Evolutionary conservation across 2,797 vertebrate species (phyloP).

Genomic region (Aulostomus chinensis): DNA sequence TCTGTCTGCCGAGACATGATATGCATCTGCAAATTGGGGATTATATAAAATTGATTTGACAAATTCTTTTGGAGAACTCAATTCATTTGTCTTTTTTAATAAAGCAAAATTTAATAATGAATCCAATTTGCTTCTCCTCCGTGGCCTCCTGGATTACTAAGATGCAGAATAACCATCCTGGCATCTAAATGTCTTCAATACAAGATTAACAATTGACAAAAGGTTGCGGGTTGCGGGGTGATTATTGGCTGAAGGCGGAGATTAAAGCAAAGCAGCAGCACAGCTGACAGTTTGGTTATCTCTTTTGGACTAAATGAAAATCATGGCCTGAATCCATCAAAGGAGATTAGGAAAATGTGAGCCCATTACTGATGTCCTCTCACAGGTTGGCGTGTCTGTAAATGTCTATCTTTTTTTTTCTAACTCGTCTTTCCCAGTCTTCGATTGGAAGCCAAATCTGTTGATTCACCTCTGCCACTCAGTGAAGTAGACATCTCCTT

Average conservation of each 20-base stretch:
- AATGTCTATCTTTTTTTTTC: conserved; percentile 42
- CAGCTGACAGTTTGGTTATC: conserved; percentile 93
- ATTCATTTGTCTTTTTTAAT: conserved; percentile 88
- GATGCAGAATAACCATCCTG: conserved; percentile 81
- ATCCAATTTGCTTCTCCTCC: conserved; percentile 83
- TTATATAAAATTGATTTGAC: conserved; percentile 68
- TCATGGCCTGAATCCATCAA: conserved; percentile 95
- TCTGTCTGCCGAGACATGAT: conserved; percentile 37
- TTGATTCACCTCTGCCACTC: conserved; percentile 69
- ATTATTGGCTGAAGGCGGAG: conserved; percentile 91
- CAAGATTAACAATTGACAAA: conserved; percentile 85
- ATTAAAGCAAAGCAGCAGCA: conserved; percentile 90
- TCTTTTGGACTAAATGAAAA: conserved; percentile 94
- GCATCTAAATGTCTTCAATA: conserved; percentile 84
- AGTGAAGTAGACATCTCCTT: conserved; percentile 44
- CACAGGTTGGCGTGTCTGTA: conserved; percentile 70
- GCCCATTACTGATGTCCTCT: conserved; percentile 90
- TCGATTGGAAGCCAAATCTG: conserved; percentile 67
- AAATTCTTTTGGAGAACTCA: conserved; percentile 85
- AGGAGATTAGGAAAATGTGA: conserved; percentile 92
- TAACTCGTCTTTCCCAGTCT: conserved; percentile 29
- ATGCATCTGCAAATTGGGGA: conserved; percentile 44
- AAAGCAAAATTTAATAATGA: conserved; percentile 87
- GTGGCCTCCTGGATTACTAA: conserved; percentile 80
- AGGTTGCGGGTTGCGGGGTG: conserved; percentile 81